phyloP scores from a whole-genome alignment of 2,888 invertebrate species.

The Laothoe populi region DNA sequence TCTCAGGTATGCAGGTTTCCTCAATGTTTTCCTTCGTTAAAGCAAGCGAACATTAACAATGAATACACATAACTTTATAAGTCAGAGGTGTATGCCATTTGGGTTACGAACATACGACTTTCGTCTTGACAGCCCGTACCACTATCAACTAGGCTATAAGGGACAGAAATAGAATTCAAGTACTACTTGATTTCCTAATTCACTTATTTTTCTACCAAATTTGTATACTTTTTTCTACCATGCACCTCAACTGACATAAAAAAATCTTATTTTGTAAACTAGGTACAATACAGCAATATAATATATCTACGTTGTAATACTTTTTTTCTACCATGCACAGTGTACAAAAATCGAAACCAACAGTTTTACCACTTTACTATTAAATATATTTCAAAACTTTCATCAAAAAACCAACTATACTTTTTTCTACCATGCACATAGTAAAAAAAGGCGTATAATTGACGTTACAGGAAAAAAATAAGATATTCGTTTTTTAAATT shows the following conservation, averaged over 20 bases:
- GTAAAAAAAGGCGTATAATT: neutral
- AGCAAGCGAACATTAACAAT: too few relatives aligned
- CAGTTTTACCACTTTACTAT: neutral
- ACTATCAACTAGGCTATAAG: too few relatives aligned
- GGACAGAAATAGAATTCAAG: too few relatives aligned
- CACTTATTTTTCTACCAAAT: neutral
- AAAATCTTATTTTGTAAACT: neutral
- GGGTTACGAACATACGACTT: too few relatives aligned
- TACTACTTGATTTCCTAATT: neutral
- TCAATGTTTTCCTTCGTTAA: too few relatives aligned
- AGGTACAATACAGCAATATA: neutral
- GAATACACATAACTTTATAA: too few relatives aligned
- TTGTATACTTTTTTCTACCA: neutral
- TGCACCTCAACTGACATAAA: neutral
- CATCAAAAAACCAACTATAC: slow-evolving; percentile 5
- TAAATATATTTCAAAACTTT: neutral
- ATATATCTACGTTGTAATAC: neutral
- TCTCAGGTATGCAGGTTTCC: too few relatives aligned
- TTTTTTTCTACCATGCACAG: slow-evolving; percentile 21
- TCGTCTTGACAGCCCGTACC: too few relatives aligned
- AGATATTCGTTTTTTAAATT: too few relatives aligned
- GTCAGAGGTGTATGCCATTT: too few relatives aligned
- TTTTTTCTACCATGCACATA: slow-evolving; percentile 39
- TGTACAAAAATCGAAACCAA: slow-evolving; percentile 1
- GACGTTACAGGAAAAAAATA: too few relatives aligned